Evolutionary conservation across 2,888 invertebrate genomes (phyloP).

Genomic region (Craniophora ligustri): DNA sequence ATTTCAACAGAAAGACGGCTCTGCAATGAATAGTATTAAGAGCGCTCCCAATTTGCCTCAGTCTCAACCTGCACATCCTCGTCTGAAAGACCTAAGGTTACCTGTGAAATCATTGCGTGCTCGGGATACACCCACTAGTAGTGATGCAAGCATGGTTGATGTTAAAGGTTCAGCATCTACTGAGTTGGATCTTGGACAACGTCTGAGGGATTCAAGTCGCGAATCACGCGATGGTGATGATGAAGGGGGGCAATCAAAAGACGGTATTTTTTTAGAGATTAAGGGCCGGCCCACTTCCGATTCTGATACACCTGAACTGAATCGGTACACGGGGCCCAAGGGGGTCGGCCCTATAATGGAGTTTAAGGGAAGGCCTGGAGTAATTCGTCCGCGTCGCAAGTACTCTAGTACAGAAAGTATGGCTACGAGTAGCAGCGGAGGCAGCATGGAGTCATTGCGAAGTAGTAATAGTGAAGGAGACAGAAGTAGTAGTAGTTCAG

Average conservation of each 20-base stretch:
- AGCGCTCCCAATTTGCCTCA: slow-evolving; percentile 94
- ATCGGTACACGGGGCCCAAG: slow-evolving; percentile 87
- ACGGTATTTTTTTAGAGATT: slow-evolving; percentile 92
- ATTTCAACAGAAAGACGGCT: slow-evolving; percentile 92
- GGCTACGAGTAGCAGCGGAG: slow-evolving; percentile 95
- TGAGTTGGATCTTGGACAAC: slow-evolving; percentile 85
- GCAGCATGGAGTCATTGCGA: slow-evolving; percentile 95
- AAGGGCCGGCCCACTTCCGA: slow-evolving; percentile 91
- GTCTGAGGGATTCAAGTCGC: slow-evolving; percentile 84
- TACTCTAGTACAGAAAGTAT: slow-evolving; percentile 96
- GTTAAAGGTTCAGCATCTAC: slow-evolving; percentile 86
- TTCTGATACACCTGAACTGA: slow-evolving; percentile 87
- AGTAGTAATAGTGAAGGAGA: slow-evolving; percentile 96
- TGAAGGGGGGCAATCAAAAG: slow-evolving; percentile 91
- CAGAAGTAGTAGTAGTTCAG: slow-evolving; percentile 95
- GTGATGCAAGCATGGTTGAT: slow-evolving; percentile 90
- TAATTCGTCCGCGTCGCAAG: slow-evolving; percentile 86
- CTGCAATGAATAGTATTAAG: slow-evolving; percentile 93
- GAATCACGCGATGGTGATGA: slow-evolving; percentile 91
- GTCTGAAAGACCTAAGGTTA: slow-evolving; percentile 92
- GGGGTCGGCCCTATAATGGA: slow-evolving; percentile 89
- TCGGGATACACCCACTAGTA: slow-evolving; percentile 89
- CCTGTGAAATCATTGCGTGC: slow-evolving; percentile 92
- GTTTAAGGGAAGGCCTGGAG: slow-evolving; percentile 90
- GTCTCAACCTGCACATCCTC: slow-evolving; percentile 90